phyloP scores from a whole-genome alignment of 1,140 invertebrate species.

The Ganaspis sp. region DNA sequence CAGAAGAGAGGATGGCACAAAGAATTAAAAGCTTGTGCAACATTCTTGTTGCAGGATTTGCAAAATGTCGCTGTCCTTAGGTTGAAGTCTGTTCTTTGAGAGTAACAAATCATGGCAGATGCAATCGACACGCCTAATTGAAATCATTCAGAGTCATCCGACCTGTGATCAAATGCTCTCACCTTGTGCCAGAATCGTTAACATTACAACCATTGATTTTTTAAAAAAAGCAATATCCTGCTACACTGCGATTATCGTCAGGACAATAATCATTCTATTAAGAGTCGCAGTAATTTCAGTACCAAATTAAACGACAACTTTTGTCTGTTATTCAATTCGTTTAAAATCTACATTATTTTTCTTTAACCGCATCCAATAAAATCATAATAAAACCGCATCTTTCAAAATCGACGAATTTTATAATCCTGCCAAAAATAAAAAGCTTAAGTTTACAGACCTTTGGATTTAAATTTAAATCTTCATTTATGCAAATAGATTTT shows the following conservation, averaged over 20 bases:
- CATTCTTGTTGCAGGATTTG: not conserved
- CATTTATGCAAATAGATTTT: no score
- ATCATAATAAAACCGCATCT: no score
- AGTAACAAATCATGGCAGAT: not conserved
- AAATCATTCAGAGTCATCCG: constrained; percentile 4
- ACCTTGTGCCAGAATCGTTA: constrained; percentile 24
- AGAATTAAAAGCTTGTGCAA: not conserved
- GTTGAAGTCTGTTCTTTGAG: not conserved
- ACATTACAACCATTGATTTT: constrained; percentile 20
- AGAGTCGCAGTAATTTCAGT: not conserved
- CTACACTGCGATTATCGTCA: not conserved
- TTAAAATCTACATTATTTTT: no score
- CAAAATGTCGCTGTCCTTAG: not conserved
- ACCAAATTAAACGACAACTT: not conserved
- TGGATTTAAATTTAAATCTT: no score
- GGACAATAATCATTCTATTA: not conserved
- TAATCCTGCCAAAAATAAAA: no score
- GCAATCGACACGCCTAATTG: constrained; percentile 20
- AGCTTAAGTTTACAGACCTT: no score
- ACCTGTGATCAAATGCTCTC: constrained; percentile 15
- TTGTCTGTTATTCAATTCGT: not conserved
- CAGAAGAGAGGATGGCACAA: not conserved
- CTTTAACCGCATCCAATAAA: no score
- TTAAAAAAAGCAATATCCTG: constrained; percentile 17
- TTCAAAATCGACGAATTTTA: no score